Percentiles rank a stretch among this genome's conserved stretches.
Conservation (phyloP, 2,797 vertebrate species). For the Platyrinchus mystaceus region DNA sequence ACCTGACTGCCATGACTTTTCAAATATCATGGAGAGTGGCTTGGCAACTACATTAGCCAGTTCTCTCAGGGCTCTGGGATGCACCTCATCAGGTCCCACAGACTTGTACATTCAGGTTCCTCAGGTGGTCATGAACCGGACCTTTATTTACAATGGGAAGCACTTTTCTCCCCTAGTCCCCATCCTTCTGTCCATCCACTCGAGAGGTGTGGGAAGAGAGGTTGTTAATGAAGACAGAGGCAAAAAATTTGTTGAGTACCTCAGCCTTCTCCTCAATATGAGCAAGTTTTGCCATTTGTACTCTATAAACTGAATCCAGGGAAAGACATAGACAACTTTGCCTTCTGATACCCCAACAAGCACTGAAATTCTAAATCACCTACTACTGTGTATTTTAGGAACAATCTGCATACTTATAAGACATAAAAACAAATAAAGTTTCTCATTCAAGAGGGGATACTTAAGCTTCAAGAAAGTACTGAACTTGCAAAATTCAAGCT, state of each 20-base stretch:
- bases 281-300: background rate
- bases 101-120: background rate
- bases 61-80: background rate
- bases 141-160: background rate
- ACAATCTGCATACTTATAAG: background rate
- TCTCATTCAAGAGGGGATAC: background rate
- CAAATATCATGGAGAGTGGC: background rate
- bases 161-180: background rate
- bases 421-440: background rate
- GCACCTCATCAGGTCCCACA: background rate
- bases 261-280: background rate
- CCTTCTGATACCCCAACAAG: background rate
- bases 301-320: background rate
- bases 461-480: background rate
- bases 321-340: rapidly evolving
- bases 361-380: background rate
- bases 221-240: background rate
- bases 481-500: background rate
- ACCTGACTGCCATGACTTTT: background rate
- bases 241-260: background rate
- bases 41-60: background rate
- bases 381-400: background rate
- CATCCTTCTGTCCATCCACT: background rate
- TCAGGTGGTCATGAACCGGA: background rate
- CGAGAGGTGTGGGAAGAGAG: background rate